Percentiles rank a stretch among this genome's conserved stretches.
Conservation (phyloP, 1,140 invertebrate genomes). For the Lepidurus apus region DNA sequence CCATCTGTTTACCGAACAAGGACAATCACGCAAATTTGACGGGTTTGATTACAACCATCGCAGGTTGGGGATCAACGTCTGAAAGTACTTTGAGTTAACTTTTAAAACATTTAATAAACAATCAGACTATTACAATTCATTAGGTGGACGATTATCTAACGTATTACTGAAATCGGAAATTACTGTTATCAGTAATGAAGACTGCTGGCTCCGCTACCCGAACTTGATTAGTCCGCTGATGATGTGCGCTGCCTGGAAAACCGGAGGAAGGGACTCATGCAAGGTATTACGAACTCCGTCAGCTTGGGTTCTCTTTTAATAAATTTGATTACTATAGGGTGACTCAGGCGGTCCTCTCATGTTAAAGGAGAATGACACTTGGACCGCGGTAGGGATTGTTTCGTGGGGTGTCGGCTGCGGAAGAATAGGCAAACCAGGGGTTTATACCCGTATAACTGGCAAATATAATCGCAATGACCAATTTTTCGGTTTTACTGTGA, state of each 20-base stretch:
- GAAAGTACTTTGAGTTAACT: background rate
- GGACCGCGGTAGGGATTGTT: background rate
- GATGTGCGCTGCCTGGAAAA: slow-evolving; percentile 79
- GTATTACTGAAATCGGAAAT: background rate
- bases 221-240: slow-evolving; percentile 68
- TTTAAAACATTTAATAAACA: background rate
- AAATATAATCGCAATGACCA: background rate
- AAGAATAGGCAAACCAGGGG: background rate
- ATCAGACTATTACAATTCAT: background rate
- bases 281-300: slow-evolving; percentile 50
- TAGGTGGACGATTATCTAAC: slow-evolving; percentile 7
- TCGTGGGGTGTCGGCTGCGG: background rate
- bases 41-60: background rate
- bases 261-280: slow-evolving; percentile 79
- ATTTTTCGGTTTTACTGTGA: background rate
- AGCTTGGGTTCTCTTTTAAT: background rate
- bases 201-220: background rate
- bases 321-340: background rate
- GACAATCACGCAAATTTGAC: background rate
- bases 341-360: background rate
- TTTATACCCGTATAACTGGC: background rate
- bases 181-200: background rate
- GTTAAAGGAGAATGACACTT: background rate
- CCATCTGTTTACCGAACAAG: background rate
- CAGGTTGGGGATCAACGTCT: background rate